Base-by-base conservation (phyloP, 2,888 invertebrate genomes). In the Amphipyra tragopoginis region DNA sequence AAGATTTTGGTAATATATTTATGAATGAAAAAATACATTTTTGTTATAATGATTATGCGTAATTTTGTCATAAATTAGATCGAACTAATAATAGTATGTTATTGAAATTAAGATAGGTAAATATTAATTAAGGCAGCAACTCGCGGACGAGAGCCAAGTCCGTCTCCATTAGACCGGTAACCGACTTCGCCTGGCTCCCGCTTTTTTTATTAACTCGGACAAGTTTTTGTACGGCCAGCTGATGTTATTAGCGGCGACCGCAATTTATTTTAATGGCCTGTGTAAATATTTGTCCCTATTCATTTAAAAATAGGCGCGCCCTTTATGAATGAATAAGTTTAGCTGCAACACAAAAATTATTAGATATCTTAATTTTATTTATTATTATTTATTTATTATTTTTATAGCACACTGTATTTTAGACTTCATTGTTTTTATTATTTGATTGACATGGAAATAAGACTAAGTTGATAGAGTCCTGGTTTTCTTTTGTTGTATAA, bases 231-330 rank as follows among this genome's bases (percentile, higher is more conserved):
- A 69, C 63, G 40, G 77, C 81, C 86, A 84, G 85, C 84, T 86
- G 86, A 85, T 75, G 80, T 81, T 85, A 84, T 81, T 82, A 82
- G 75, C 73, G 58, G 79, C 76, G 62, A 51, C 67, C 61, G 79
- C 84, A 85, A 85, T 87, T 86, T 85, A 86, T 83, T 86, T 85
- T 87, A 84, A 87, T 86, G 72, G 80, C 58, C 64, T 80, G 74
- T 80, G 80, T 84, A 84, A 87, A 86, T 87, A 85, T 86, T 85
- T 82, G 75, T 74, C 69, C 62, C 63, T 75, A 75, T 76, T 79
- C 55, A 75, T 69, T 74, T 75, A 58, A 68, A 77, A 79, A 79
- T 79, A 71, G 66, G 44, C 52, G 51, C 50, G 56, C 68, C 65
- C 43, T 76, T 76, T 72, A 69, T 68, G 69, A 76, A 74, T 72